Percentiles rank a stretch among this genome's conserved stretches.
Evolutionary conservation across 2,888 invertebrate species (phyloP).

Genomic region (Heliconius charithonia): DNA sequence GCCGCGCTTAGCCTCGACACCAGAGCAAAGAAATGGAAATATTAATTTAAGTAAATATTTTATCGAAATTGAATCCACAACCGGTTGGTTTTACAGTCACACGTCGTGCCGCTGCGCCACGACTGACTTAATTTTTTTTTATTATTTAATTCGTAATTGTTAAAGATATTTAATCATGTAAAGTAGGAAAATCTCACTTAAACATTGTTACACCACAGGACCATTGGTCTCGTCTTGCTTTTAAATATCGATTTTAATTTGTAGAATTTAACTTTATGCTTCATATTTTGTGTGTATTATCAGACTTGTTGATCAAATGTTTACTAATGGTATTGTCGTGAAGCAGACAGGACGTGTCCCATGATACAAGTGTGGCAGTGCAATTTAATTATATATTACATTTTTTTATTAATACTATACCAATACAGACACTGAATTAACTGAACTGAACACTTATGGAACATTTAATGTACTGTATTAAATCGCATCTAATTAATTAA

Average conservation of each 20-base stretch:
- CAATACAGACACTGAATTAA: no score
- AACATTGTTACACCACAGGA: not conserved
- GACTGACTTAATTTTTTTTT: no score
- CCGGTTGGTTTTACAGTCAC: no score
- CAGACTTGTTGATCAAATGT: conserved; percentile 21
- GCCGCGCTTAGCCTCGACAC: no score
- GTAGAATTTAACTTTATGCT: conserved; percentile 1
- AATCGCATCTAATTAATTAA: no score
- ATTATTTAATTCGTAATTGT: not conserved
- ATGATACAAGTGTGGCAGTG: conserved; percentile 7
- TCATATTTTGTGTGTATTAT: conserved; percentile 24
- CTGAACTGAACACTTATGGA: no score
- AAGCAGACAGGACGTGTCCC: conserved; percentile 16
- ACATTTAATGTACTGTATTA: no score
- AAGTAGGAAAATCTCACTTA: no score
- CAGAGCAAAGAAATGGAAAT: no score
- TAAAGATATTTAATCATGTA: not conserved
- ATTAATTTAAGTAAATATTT: no score
- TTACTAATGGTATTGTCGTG: conserved; percentile 21
- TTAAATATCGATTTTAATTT: conserved; percentile 9
- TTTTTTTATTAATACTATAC: not conserved
- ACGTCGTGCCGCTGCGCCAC: no score
- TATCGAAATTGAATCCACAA: no score
- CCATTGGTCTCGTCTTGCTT: conserved; percentile 9
- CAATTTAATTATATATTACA: conserved; percentile 13